Evolutionary conservation across 1,140 invertebrate genomes (phyloP), one percentile per base, ranked within the genome.

Genomic region (Papilio glaucus): DNA sequence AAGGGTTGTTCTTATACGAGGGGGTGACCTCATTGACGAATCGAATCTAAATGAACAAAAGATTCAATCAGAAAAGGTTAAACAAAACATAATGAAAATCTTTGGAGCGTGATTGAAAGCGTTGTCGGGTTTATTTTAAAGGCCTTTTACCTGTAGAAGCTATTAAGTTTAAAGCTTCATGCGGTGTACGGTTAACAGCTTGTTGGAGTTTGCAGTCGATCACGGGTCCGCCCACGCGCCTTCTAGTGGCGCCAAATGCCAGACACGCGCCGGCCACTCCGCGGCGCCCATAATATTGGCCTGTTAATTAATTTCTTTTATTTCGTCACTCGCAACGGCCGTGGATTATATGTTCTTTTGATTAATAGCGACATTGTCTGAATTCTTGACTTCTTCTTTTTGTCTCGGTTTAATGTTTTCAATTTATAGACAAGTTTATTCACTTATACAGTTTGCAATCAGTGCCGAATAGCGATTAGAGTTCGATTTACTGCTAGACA

Each of bases 151-250:
- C 67, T 69, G 33, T 65, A 37, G 67, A 69, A 26, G 67, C 42
- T 49, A 69, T 69, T 69, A 53, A 69, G 67, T 69, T 69, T 69
- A 53, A 69, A 68, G 39, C 42, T 69, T 49, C 8, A 69, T 69
- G 42, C 67, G 26, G 42, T 18, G 62, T 65, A 65, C 62, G 33
- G 62, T 65, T 63, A 65, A 65, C 62, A 65, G 61, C 60, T 72
- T 69, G 39, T 72, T 68, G 42, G 62, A 70, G 72, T 82, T 79
- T 79, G 79, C 78, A 73, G 79, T 73, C 76, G 76, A 77, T 70
- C 79, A 72, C 85, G 53, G 77, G 87, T 88, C 41, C 71, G 74
- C 80, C 80, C 75, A 81, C 75, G 65, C 75, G 62, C 63, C 37
- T 45, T 76, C 29, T 70, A 49, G 69, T 71, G 77, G 81, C 81